These are phyloP conservation scores for Hemicordylus capensis DNA, from an alignment of 2,113 vertebrate species.

Conservation along the genomic window DNA sequence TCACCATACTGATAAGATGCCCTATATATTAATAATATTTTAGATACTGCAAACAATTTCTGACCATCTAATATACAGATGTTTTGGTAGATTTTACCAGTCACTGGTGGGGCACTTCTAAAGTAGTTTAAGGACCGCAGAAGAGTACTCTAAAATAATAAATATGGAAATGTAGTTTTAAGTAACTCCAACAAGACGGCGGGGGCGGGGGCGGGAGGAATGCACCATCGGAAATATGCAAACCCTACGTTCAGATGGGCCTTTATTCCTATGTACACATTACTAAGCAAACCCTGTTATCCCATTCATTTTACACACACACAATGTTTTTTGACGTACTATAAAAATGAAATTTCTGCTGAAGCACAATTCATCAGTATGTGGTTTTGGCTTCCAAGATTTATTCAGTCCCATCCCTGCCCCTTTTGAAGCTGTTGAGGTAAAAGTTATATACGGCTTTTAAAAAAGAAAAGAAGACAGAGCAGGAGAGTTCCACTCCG, in stretches of 20 bases:
- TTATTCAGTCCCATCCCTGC: not conserved
- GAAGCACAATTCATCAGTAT: not conserved
- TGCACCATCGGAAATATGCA: not conserved
- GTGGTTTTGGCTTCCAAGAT: not conserved
- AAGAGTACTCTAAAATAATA: not conserved
- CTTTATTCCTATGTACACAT: not conserved
- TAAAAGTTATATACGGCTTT: not conserved
- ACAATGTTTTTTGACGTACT: slow-evolving; percentile 29
- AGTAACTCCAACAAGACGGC: not conserved
- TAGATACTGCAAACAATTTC: not conserved
- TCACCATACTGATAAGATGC: slow-evolving; percentile 40
- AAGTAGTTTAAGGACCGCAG: slow-evolving; percentile 13
- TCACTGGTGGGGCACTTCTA: not conserved
- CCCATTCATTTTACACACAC: not conserved
- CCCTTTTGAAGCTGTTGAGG: not conserved
- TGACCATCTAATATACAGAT: slow-evolving; percentile 12
- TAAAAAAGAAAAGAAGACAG: not conserved
- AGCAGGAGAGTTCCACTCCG: not conserved
- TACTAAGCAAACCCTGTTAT: not conserved
- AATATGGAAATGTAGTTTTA: not conserved
- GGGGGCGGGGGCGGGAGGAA: not conserved
- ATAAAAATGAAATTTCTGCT: not conserved
- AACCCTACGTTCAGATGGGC: not conserved
- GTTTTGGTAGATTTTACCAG: not conserved
- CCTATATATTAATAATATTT: slow-evolving; percentile 2